A percentile compares a stretch with the other conserved stretches of the same genome.
Evolutionary conservation across 2,113 vertebrate species (phyloP).

Genomic region (Sinocyclocheilus anophthalmus): DNA sequence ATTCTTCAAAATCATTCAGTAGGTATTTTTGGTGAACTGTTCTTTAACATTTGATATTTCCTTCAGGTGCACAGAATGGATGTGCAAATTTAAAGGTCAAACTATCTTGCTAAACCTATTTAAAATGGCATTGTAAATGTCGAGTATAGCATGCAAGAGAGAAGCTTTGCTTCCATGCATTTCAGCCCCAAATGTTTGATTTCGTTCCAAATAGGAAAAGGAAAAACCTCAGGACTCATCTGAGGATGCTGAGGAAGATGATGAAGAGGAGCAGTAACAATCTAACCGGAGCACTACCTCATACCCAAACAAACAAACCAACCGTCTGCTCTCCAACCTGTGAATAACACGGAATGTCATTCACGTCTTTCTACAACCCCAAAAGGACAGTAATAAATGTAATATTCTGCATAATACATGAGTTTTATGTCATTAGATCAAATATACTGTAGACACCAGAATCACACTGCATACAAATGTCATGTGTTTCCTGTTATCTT

Average conservation of each 20-base stretch:
- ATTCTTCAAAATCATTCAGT: too few relatives aligned
- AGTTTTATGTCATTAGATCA: constrained; percentile 17
- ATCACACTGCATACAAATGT: constrained; percentile 44
- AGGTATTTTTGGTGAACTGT: not conserved
- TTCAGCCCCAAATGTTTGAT: not conserved
- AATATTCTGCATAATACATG: constrained; percentile 26
- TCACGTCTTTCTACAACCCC: constrained; percentile 12
- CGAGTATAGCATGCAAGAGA: not conserved
- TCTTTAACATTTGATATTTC: not conserved
- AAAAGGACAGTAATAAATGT: constrained; percentile 38
- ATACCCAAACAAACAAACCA: constrained; percentile 38
- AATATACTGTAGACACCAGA: constrained; percentile 18
- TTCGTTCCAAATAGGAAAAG: constrained; percentile 38
- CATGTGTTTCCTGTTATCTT: constrained; percentile 47
- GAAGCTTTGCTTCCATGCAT: not conserved
- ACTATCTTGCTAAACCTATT: not conserved
- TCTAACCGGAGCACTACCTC: constrained; percentile 51
- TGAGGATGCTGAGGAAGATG: constrained; percentile 54
- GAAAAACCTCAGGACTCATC: constrained; percentile 56
- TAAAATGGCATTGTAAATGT: not conserved
- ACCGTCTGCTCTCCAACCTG: constrained; percentile 41
- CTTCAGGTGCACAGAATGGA: not conserved
- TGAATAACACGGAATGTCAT: constrained; percentile 45
- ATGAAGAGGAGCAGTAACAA: constrained; percentile 56
- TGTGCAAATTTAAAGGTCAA: constrained; percentile 18